Conservation (phyloP, 2,113 vertebrate genomes). For the Mus musculus region GRCm39 chr3:67226501-67227000, state of each 20-base stretch:
- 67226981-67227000: conserved; percentile 90
- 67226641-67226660: conserved; percentile 60
- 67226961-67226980: conserved; percentile 86
- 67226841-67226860: conserved; percentile 55
- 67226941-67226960: conserved; percentile 91
- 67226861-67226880: conserved; percentile 51
- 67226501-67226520: conserved; percentile 89
- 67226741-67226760: conserved; percentile 8
- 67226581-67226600: conserved; percentile 75
- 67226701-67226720: conserved; percentile 41
- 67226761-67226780: conserved; percentile 22
- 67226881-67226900: conserved; percentile 69
- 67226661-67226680: conserved; percentile 61
- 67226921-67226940: conserved; percentile 85
- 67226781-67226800: conserved; percentile 54
- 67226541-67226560: conserved; percentile 83
- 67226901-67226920: conserved; percentile 77
- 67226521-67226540: conserved; percentile 88
- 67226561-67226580: conserved; percentile 74
- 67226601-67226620: conserved; percentile 51
- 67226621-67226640: conserved; percentile 63
- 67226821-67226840: conserved; percentile 17
- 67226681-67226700: conserved; percentile 30
- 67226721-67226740: neutral
- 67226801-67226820: neutral